These are phyloP conservation scores for Colinus virginianus DNA, from an alignment of 2,113 vertebrate genomes.

Conservation along the genomic window DNA sequence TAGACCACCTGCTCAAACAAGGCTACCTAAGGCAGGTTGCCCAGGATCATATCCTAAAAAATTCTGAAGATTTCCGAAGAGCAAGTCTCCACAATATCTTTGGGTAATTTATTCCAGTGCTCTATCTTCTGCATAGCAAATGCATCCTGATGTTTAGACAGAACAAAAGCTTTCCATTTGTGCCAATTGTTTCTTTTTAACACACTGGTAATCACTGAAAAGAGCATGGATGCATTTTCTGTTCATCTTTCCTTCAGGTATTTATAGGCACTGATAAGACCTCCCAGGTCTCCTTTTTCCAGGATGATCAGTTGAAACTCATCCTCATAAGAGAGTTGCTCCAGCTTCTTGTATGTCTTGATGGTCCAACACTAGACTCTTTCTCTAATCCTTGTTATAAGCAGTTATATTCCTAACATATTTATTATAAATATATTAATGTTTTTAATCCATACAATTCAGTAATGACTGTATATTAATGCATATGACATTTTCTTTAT, in stretches of 20 bases:
- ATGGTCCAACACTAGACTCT: neutral
- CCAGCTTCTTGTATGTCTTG: neutral
- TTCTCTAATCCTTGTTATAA: neutral
- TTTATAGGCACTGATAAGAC: neutral
- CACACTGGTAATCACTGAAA: too few relatives aligned
- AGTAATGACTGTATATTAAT: neutral
- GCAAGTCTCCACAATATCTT: too few relatives aligned
- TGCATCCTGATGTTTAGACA: neutral
- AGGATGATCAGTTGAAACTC: too few relatives aligned
- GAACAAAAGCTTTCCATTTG: neutral
- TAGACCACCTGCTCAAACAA: neutral
- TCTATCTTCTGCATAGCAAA: neutral
- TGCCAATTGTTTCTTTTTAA: neutral
- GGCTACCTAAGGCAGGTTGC: neutral
- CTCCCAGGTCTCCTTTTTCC: neutral
- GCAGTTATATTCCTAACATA: neutral
- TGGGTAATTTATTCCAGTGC: neutral
- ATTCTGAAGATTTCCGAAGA: neutral
- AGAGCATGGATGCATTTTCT: neutral
- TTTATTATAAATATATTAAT: neutral
- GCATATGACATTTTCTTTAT: neutral
- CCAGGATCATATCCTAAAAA: neutral
- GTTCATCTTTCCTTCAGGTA: neutral
- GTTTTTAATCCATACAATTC: neutral
- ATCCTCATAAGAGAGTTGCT: too few relatives aligned